phyloP scores from a whole-genome alignment of 2,888 invertebrate genomes.

The Phyto melanocephala region DNA sequence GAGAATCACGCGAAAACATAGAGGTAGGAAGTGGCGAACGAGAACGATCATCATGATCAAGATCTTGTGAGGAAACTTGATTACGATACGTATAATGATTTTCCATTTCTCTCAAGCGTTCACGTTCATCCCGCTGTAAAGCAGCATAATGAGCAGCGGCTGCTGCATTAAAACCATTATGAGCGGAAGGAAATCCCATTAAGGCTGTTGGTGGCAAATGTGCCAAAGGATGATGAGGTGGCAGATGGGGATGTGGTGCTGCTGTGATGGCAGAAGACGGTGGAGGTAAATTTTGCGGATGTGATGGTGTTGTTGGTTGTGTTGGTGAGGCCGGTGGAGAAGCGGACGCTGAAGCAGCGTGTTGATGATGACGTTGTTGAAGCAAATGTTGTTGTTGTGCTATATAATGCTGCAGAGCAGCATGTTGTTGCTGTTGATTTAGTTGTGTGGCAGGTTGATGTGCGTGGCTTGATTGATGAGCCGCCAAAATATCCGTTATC shows the following conservation, averaged over 20 bases:
- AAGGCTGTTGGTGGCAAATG: conserved; percentile 67
- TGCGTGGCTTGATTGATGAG: conserved; percentile 70
- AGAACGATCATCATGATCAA: conserved; percentile 76
- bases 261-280: conserved; percentile 64
- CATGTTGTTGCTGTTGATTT: conserved; percentile 69
- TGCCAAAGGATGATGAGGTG: conserved; percentile 72
- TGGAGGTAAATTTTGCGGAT: conserved; percentile 56
- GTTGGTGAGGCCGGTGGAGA: conserved; percentile 70
- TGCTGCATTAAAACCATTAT: conserved; percentile 63
- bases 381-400: conserved; percentile 74
- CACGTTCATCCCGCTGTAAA: conserved; percentile 65
- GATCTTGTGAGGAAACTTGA: conserved; percentile 66
- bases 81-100: conserved; percentile 55
- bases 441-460: conserved; percentile 70
- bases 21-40: conserved; percentile 74
- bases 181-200: conserved; percentile 59
- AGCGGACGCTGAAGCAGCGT: conserved; percentile 66
- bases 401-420: conserved; percentile 71
- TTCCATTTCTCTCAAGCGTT: conserved; percentile 66
- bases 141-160: conserved; percentile 67
- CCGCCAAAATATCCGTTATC: conserved; percentile 92
- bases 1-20: conserved; percentile 65
- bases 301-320: conserved; percentile 24
- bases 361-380: conserved; percentile 69
- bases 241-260: conserved; percentile 28